Evolutionary conservation across 2,888 invertebrate species (phyloP), one percentile per base, ranked within the genome.

Genomic region (Dastarcus helophoroides): DNA sequence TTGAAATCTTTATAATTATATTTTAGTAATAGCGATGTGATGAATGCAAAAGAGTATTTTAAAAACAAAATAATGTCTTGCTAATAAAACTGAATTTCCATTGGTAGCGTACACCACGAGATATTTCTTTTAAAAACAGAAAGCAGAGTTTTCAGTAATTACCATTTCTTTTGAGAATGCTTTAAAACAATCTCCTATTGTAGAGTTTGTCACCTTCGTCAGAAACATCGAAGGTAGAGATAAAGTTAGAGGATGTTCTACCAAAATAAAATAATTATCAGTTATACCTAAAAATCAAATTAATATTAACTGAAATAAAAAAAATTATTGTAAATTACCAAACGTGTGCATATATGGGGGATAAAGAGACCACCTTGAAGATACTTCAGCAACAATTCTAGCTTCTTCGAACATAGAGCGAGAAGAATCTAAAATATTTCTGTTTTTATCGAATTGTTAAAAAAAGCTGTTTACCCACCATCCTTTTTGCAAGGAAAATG

Each of bases 281-380:
- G 91, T 89, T 38, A 93, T 69, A 19, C 83, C 62, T 61, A 34
- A 33, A 31, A 36, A 3, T 9, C 3, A 3, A 11, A 14, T n/a
- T 26, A n/a, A 8, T 4, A 4, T n/a, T 14, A n/a, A 8, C 6
- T 23, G 6, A 8, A 8, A 6, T 8, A 8, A 30, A 24, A 10
- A 14, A 14, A 26, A 26, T 6, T 14, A 6, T 6, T 14, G 14
- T 8, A 14, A 9, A 13, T 43, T 55, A 60, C 60, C 89, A 58
- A 93, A 94, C 2, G 88, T 86, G 53, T 94, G 94, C 84, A 89
- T 90, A 52, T 94, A 94, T 1, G 81, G 75, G 0, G 88, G 85
- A 62, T 84, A 75, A 22, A 88, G 60, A 16, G 75, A 66, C 86
- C 85, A 86, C 34, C 84, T 70, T 3, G 80, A 75, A 6, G 78